A percentile compares a stretch with the other conserved stretches of the same genome.
phyloP scores from a whole-genome alignment of 2,113 vertebrate genomes.

The Ictalurus punctatus region DNA sequence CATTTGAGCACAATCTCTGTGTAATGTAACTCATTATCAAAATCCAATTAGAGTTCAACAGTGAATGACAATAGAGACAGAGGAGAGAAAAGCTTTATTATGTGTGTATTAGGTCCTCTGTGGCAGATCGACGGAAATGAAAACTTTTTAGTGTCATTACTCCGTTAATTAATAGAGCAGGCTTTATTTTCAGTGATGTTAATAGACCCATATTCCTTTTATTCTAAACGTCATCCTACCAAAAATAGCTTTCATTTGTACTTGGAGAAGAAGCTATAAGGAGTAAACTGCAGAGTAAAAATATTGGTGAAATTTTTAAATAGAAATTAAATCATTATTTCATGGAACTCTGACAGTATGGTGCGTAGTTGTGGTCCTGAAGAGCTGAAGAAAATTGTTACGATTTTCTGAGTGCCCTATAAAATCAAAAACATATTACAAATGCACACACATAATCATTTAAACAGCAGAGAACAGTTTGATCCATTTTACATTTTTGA shows the following conservation, averaged over 20 bases:
- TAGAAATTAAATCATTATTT: neutral
- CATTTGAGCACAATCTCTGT: slow-evolving; percentile 52
- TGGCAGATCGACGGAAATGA: slow-evolving; percentile 46
- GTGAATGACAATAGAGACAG: slow-evolving; percentile 50
- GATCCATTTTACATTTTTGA: slow-evolving; percentile 7
- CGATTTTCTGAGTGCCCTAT: neutral
- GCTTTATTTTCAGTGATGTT: slow-evolving; percentile 32
- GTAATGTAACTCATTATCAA: slow-evolving; percentile 60
- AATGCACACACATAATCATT: neutral
- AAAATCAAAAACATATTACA: neutral
- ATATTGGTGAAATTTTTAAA: neutral
- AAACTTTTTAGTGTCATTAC: slow-evolving; percentile 47
- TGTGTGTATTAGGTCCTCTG: slow-evolving; percentile 47
- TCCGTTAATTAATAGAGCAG: slow-evolving; percentile 49
- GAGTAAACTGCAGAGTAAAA: neutral
- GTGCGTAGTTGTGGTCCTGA: neutral
- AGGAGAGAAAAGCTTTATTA: slow-evolving; percentile 47
- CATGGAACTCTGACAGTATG: neutral
- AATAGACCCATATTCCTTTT: slow-evolving; percentile 37
- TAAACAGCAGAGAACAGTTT: neutral
- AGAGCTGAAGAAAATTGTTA: neutral
- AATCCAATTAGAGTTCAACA: slow-evolving; percentile 65
- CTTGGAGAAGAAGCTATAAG: neutral
- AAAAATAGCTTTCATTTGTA: slow-evolving; percentile 36
- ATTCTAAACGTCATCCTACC: slow-evolving; percentile 38